Conservation (phyloP, 2,888 invertebrate genomes). For the Microctonus aethiopoides region DNA sequence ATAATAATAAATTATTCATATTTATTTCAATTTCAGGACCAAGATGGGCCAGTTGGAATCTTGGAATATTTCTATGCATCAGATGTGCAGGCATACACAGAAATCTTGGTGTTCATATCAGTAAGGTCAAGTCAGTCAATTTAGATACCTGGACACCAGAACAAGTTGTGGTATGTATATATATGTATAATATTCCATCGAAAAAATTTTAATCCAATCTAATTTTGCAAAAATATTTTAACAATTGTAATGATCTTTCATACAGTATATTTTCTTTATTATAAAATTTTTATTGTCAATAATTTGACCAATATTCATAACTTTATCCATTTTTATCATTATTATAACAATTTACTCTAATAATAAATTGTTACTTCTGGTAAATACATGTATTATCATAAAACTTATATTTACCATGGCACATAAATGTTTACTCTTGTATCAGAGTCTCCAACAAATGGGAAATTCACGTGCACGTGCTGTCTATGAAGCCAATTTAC, state of each 20-base stretch:
- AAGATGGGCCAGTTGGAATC: slow-evolving; percentile 99
- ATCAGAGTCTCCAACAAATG: slow-evolving; percentile 90
- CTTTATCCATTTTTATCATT: neutral
- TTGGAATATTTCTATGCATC: slow-evolving; percentile 98
- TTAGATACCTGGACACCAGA: slow-evolving; percentile 98
- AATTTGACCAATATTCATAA: neutral
- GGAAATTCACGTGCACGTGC: slow-evolving; percentile 97
- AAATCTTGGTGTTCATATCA: slow-evolving; percentile 98
- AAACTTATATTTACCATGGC: neutral
- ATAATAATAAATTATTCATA: neutral
- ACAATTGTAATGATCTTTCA: no score
- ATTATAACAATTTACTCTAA: neutral
- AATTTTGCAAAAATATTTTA: no score
- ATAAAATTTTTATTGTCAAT: neutral
- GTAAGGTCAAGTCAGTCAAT: slow-evolving; percentile 98
- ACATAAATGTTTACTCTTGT: slow-evolving; percentile 17
- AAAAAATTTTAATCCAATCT: no score
- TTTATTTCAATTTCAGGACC: slow-evolving; percentile 76
- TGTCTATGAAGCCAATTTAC: slow-evolving; percentile 96
- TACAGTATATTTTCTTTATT: no score
- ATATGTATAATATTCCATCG: no score
- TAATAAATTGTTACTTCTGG: no score
- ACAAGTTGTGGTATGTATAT: slow-evolving; percentile 83
- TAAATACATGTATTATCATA: no score
- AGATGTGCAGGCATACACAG: slow-evolving; percentile 99